Evolutionary conservation across 1,140 invertebrate genomes (phyloP).

Genomic region (Drosophila mayri): DNA sequence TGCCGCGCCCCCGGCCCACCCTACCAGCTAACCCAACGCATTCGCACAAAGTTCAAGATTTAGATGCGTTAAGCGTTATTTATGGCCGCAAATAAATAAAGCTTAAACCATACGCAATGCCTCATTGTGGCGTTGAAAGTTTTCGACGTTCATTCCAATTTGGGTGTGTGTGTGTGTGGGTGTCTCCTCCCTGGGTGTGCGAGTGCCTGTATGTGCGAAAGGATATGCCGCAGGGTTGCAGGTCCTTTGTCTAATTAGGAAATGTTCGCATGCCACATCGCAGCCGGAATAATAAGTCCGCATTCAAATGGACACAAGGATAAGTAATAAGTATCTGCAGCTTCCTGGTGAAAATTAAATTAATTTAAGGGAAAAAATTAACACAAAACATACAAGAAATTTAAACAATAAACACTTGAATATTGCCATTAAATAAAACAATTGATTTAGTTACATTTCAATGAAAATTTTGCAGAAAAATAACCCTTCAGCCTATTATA

Average conservation of each 20-base stretch:
- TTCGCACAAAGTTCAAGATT: conserved; percentile 82
- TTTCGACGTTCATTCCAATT: conserved; percentile 80
- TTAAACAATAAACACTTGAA: background rate
- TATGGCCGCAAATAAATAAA: conserved; percentile 83
- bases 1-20: background rate
- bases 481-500: no score
- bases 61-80: conserved; percentile 84
- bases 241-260: conserved; percentile 48
- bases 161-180: conserved; percentile 32
- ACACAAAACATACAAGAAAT: background rate
- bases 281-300: conserved; percentile 13
- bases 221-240: conserved; percentile 26
- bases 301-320: conserved; percentile 17
- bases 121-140: conserved; percentile 82
- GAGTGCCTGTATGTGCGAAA: conserved; percentile 22
- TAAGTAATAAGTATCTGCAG: background rate
- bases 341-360: background rate
- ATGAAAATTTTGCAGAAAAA: no score
- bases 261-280: conserved; percentile 10
- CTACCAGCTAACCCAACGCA: conserved; percentile 54
- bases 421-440: background rate
- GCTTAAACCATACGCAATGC: conserved; percentile 83
- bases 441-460: no score
- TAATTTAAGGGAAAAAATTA: background rate
- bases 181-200: background rate